Conservation (phyloP, 2,797 vertebrate species). For the Lepilemur septentrionalis region DNA sequence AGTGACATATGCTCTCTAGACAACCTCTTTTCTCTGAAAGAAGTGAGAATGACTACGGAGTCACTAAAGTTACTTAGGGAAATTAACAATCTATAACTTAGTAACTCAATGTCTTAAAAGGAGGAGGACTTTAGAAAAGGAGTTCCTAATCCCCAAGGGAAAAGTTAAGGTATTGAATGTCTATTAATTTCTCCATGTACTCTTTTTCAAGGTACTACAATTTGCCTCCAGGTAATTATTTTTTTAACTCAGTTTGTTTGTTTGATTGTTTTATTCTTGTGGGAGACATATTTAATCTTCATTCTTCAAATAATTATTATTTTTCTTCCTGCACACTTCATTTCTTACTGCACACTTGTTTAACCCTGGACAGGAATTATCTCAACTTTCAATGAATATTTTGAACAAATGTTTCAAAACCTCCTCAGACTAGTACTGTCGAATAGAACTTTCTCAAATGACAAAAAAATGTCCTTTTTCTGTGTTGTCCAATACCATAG, state of each 20-base stretch:
- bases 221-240: not conserved
- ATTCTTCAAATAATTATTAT: not conserved
- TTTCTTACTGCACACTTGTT: not conserved
- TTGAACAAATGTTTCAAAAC: not conserved
- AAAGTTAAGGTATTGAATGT: not conserved
- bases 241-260: not conserved
- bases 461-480: not conserved
- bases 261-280: not conserved
- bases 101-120: not conserved
- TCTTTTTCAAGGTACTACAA: not conserved
- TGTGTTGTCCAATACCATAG: not conserved
- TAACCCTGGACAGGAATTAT: not conserved
- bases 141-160: not conserved
- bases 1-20: not conserved
- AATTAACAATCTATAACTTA: not conserved
- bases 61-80: not conserved
- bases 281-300: not conserved
- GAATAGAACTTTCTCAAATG: not conserved
- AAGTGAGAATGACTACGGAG: not conserved
- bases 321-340: not conserved
- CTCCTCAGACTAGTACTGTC: not conserved
- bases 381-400: not conserved
- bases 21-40: not conserved
- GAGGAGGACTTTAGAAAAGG: not conserved
- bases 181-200: not conserved